These are phyloP conservation scores for Linurgus olivaceus DNA, from an alignment of 2,797 vertebrate genomes.

Conservation along the genomic window DNA sequence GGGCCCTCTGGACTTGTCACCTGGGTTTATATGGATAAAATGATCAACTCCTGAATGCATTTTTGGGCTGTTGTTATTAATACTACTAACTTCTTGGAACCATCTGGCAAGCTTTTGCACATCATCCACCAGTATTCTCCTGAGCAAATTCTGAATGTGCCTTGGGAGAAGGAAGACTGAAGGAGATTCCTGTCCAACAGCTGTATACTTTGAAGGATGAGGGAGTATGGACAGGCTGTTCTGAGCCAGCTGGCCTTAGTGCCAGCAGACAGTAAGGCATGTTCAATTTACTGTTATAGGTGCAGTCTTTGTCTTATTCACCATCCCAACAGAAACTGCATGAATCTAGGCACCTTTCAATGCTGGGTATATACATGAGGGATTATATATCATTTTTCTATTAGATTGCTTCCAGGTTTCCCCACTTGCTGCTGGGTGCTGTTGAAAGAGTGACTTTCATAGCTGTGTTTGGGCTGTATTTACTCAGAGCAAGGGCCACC, in stretches of 20 bases:
- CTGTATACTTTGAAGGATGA: not conserved
- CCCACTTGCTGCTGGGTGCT: not conserved
- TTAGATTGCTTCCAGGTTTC: not conserved
- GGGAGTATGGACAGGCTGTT: not conserved
- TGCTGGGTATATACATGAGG: not conserved
- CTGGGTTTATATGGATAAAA: not conserved
- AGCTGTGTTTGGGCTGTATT: not conserved
- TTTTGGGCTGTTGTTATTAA: not conserved
- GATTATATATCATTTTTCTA: not conserved
- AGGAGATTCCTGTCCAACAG: not conserved
- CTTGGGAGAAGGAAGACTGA: not conserved
- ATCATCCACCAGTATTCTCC: not conserved
- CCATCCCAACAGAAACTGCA: not conserved
- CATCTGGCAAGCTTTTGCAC: not conserved
- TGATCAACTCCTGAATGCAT: not conserved
- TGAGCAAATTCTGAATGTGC: not conserved
- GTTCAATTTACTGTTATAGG: not conserved
- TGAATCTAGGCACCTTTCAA: not conserved
- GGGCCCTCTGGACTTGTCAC: not conserved
- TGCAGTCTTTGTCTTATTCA: not conserved
- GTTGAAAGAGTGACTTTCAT: not conserved
- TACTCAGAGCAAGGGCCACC: not conserved
- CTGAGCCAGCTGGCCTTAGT: not conserved
- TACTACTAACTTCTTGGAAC: not conserved
- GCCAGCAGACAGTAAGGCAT: not conserved